Conservation (phyloP, 2,797 vertebrate species). For the Anguilla anguilla region DNA sequence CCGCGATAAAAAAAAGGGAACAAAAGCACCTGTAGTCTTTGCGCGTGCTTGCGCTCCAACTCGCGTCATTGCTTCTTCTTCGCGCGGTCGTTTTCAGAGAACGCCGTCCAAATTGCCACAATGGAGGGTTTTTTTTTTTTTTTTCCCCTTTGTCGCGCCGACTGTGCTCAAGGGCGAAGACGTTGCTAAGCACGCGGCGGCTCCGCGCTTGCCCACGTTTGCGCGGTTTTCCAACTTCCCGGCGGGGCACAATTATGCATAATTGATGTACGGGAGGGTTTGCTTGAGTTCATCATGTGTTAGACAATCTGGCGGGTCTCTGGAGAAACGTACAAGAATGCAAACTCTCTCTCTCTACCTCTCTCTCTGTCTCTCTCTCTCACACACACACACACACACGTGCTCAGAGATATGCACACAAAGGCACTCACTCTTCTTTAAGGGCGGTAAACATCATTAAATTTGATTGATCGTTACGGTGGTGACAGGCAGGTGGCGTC, state of each 20-base stretch:
- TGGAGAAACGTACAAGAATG: not conserved
- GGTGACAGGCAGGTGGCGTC: not conserved
- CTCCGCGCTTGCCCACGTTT: not conserved
- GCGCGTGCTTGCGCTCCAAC: not conserved
- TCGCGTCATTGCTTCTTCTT: not conserved
- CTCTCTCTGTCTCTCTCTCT: no score
- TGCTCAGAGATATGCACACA: not conserved
- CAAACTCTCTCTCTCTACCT: no score
- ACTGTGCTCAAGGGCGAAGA: not conserved
- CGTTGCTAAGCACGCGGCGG: not conserved
- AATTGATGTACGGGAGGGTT: constrained; percentile 1
- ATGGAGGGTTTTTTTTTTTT: not conserved
- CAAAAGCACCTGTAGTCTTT: not conserved
- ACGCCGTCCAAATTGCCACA: not conserved
- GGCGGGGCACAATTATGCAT: not conserved
- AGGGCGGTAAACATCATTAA: not conserved
- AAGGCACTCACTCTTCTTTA: not conserved
- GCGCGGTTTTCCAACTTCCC: not conserved
- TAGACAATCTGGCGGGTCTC: not conserved
- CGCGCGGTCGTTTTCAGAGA: not conserved
- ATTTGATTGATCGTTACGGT: not conserved
- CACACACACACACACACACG: constrained; percentile 2
- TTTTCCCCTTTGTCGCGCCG: not conserved
- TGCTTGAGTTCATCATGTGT: constrained; percentile 2
- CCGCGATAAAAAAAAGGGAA: not conserved